phyloP scores from a whole-genome alignment of 2,113 vertebrate species.

The Scomber japonicus region DNA sequence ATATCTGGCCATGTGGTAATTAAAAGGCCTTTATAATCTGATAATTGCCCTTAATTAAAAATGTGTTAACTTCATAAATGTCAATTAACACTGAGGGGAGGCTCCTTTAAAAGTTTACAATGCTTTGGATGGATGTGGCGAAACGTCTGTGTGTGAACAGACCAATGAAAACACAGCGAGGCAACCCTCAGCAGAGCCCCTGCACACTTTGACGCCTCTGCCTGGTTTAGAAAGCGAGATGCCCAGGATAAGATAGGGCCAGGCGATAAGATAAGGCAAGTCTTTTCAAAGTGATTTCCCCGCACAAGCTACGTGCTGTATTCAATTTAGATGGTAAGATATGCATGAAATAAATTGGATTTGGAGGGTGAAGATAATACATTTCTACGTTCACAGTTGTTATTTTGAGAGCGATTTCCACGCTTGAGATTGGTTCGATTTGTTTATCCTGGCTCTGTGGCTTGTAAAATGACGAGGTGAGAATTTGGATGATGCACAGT shows the following conservation, averaged over 20 bases:
- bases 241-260: slow-evolving; percentile 78
- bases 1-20: slow-evolving; percentile 71
- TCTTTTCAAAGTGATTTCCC: slow-evolving; percentile 83
- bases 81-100: slow-evolving; percentile 73
- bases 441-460: slow-evolving; percentile 63
- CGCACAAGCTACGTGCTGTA: slow-evolving; percentile 77
- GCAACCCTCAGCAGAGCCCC: slow-evolving; percentile 45
- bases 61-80: slow-evolving; percentile 77
- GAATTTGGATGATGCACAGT: slow-evolving; percentile 32
- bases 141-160: slow-evolving; percentile 31
- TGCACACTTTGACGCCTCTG: slow-evolving; percentile 56
- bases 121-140: slow-evolving; percentile 41
- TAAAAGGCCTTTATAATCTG: slow-evolving; percentile 77
- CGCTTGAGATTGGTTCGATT: slow-evolving; percentile 70
- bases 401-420: slow-evolving; percentile 78
- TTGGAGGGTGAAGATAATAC: slow-evolving; percentile 78
- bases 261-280: slow-evolving; percentile 77
- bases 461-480: slow-evolving; percentile 54
- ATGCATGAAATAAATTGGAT: slow-evolving; percentile 83
- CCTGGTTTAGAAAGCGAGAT: slow-evolving; percentile 79
- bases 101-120: slow-evolving; percentile 61
- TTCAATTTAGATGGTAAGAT: slow-evolving; percentile 87
- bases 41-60: slow-evolving; percentile 82
- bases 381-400: slow-evolving; percentile 72
- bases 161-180: slow-evolving; percentile 48